Conservation (phyloP, 2,888 invertebrate species). For the Hyppa rectilinea region DNA sequence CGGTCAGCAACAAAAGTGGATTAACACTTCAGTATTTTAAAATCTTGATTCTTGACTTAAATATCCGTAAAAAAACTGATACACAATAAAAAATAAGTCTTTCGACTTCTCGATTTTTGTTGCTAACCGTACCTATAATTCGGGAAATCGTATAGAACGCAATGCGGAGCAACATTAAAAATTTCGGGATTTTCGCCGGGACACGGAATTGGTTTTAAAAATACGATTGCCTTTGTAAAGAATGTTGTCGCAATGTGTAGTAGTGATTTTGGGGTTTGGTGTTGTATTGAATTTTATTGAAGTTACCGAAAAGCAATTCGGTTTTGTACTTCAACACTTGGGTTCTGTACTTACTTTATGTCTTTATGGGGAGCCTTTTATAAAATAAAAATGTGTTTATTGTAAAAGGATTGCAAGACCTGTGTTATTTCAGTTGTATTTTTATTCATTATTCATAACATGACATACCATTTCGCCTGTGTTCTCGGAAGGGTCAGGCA, state of each 20-base stretch:
- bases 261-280: constrained; percentile 25
- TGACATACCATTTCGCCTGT: too few relatives aligned
- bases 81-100: too few relatives aligned
- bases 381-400: background rate
- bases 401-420: background rate
- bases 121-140: background rate
- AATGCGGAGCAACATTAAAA: constrained; percentile 47
- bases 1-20: too few relatives aligned
- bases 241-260: constrained; percentile 2
- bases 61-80: too few relatives aligned
- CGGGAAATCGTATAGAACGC: background rate
- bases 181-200: constrained; percentile 26
- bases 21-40: too few relatives aligned
- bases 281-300: constrained; percentile 28
- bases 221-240: constrained; percentile 36
- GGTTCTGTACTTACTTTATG: background rate
- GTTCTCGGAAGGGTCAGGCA: too few relatives aligned
- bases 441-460: too few relatives aligned
- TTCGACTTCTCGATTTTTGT: too few relatives aligned
- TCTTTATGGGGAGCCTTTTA: background rate
- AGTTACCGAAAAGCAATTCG: constrained; percentile 2
- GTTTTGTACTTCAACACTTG: constrained; percentile 18
- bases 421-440: background rate
- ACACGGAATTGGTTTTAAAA: constrained; percentile 47
- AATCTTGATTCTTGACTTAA: too few relatives aligned